Evolutionary conservation across 1,140 invertebrate species (phyloP).

Genomic region (Rhagoletis pomonella): DNA sequence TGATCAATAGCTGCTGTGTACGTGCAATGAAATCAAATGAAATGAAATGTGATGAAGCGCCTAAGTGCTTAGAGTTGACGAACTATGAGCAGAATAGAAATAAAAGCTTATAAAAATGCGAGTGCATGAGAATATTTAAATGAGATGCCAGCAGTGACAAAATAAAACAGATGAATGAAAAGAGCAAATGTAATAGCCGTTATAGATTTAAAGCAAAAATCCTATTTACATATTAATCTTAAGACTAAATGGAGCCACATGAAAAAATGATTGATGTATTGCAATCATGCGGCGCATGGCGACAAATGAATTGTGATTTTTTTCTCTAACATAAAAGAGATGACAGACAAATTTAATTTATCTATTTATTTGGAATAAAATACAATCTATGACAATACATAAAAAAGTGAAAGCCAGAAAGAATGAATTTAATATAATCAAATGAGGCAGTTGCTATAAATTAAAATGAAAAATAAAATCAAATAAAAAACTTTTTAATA

Average conservation of each 20-base stretch:
- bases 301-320: too few relatives aligned
- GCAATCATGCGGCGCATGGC: too few relatives aligned
- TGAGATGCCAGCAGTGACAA: not conserved
- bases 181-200: not conserved
- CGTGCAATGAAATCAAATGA: not conserved
- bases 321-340: too few relatives aligned
- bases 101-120: not conserved
- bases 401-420: too few relatives aligned
- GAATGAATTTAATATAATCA: too few relatives aligned
- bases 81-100: not conserved
- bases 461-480: too few relatives aligned
- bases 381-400: too few relatives aligned
- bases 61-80: not conserved
- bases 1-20: constrained; percentile 6
- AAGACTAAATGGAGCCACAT: not conserved
- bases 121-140: not conserved
- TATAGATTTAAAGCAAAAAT: not conserved
- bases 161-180: not conserved
- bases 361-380: too few relatives aligned
- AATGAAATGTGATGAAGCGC: not conserved
- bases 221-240: not conserved
- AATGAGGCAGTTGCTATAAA: too few relatives aligned
- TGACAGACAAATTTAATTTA: too few relatives aligned
- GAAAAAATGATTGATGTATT: not conserved
- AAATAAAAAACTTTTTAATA: too few relatives aligned